Conservation (phyloP, 2,888 invertebrate genomes). For the Nymphalis urticae region DNA sequence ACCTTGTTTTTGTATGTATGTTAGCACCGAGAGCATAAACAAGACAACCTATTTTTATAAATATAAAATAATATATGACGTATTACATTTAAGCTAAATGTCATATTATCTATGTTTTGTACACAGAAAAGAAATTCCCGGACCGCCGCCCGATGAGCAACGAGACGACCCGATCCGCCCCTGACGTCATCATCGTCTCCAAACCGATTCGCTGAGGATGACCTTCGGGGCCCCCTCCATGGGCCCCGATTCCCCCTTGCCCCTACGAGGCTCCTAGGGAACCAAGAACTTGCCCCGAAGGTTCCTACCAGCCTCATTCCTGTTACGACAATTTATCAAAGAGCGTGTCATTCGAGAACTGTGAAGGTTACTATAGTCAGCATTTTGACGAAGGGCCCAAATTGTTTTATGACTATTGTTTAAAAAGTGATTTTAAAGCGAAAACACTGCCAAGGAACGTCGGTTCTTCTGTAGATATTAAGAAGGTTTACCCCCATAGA, state of each 20-base stretch:
- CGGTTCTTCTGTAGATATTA: constrained; percentile 62
- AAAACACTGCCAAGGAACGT: constrained; percentile 70
- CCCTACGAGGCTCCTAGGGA: constrained; percentile 51
- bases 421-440: constrained; percentile 70
- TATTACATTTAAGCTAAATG: background rate
- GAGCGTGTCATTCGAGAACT: constrained; percentile 63
- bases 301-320: constrained; percentile 54
- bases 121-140: constrained; percentile 69
- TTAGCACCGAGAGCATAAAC: too few species aligned
- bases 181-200: constrained; percentile 90
- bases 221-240: constrained; percentile 75
- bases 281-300: constrained; percentile 64
- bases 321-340: constrained; percentile 57
- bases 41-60: too few species aligned
- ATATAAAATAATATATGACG: background rate
- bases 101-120: constrained; percentile 5
- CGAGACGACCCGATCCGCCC: constrained; percentile 93
- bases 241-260: constrained; percentile 76
- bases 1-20: too few species aligned
- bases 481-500: constrained; percentile 56
- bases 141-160: constrained; percentile 87
- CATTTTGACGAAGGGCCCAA: constrained; percentile 69
- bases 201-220: constrained; percentile 80
- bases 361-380: constrained; percentile 68
- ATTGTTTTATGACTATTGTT: constrained; percentile 67